Percentiles rank a stretch among this genome's conserved stretches.
phyloP scores from a whole-genome alignment of 2,797 vertebrate genomes.

The Coendou prehensilis region DNA sequence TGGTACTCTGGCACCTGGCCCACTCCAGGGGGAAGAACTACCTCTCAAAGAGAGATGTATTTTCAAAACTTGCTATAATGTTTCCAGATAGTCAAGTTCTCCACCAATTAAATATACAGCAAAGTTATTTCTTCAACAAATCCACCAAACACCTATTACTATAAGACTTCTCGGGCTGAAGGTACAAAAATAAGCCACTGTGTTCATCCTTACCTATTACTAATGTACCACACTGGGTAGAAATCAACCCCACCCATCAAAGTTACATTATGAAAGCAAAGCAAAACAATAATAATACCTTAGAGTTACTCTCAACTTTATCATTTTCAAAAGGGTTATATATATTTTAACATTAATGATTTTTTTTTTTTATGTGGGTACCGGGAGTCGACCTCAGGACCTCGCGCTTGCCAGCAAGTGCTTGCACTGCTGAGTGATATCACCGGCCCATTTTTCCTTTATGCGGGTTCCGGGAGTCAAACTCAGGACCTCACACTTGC shows the following conservation, averaged over 20 bases:
- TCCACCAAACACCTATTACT: background rate
- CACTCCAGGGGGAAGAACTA: background rate
- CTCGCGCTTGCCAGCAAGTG: no score
- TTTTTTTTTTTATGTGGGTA: background rate
- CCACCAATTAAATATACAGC: background rate
- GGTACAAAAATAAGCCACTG: background rate
- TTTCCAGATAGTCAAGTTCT: constrained; percentile 31
- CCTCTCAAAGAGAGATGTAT: background rate
- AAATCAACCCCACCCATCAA: background rate
- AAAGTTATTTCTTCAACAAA: constrained; percentile 43
- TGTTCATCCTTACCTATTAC: background rate
- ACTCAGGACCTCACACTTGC: no score
- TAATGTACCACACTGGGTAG: background rate
- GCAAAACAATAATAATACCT: constrained; percentile 46
- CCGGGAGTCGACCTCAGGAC: no score
- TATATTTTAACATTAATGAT: constrained; percentile 43
- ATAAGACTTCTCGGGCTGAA: background rate
- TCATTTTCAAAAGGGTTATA: constrained; percentile 40
- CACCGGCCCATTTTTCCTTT: no score
- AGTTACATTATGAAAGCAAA: constrained; percentile 12
- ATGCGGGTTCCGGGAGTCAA: no score
- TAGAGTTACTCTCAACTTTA: constrained; percentile 36
- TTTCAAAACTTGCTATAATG: constrained; percentile 60
- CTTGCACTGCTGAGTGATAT: no score
- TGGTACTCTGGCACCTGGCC: constrained; percentile 9